Base-by-base conservation (phyloP, 1,140 invertebrate genomes). In the Parapsyche elsis region DNA sequence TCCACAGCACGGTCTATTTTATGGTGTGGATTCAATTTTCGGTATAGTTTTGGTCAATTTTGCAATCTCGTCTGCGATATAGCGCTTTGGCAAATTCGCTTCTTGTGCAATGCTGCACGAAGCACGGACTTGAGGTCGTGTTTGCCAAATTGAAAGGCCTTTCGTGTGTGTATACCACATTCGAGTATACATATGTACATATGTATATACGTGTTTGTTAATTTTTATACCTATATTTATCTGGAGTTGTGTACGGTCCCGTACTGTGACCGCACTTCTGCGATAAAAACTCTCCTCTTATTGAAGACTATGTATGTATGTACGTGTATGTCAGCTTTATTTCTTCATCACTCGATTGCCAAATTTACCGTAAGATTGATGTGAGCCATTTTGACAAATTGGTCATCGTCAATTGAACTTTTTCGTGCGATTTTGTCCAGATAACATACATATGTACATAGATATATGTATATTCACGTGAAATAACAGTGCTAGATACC, bases 341-440 rank as follows among this genome's bases (percentile, higher is more conserved):
- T 61, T 19, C 21, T 19, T 1, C 21, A 19, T 19, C 7, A 9
- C 1, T 9, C 57, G 57, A 61, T 61, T 61, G 57, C 57, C 7
- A 61, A 61, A 61, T 61, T 61, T 61, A 61, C 57, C 57, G 57
- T 61, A 61, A 61, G 57, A 19, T 61, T 61, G 57, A 61, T 61
- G 57, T 16, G 21, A n/a, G 57, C 21, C 57, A 21, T 61, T 61
- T 61, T 61, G 57, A 61, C 57, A 19, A 19, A 61, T 61, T 61
- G 57, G 57, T 61, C 57, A 19, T 61, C 57, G 9, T 61, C 57
- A 9, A 21, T 21, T 9, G 57, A 9, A 61, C n/a, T 21, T 9
- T 61, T 61, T 19, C 21, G 57, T 38, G 30, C 7, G 7, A 38
- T 38, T 38, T 38, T 38, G 2, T 38, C 7, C 2, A 38, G 30